phyloP scores from a whole-genome alignment of 2,888 invertebrate genomes.

The Mythimna pallens region DNA sequence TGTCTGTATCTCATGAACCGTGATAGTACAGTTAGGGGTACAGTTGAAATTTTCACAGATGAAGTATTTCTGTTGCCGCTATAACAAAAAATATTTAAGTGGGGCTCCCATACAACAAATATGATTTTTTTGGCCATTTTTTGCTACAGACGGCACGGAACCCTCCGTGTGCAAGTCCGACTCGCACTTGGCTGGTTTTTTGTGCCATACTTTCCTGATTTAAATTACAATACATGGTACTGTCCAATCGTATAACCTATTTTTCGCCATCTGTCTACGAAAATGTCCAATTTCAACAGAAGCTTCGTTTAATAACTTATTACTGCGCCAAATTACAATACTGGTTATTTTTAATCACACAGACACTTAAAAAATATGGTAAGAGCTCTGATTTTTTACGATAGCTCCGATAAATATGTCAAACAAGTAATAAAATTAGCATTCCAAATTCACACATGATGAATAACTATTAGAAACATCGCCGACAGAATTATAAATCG shows the following conservation, averaged over 20 bases:
- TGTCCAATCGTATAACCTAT: neutral
- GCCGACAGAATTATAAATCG: slow-evolving; percentile 58
- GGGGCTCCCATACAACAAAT: too few relatives aligned
- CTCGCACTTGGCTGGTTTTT: too few relatives aligned
- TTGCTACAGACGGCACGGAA: too few relatives aligned
- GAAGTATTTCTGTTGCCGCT: too few relatives aligned
- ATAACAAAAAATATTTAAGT: too few relatives aligned
- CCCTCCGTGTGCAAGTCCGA: too few relatives aligned
- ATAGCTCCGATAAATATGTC: slow-evolving; percentile 40
- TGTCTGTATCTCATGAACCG: too few relatives aligned
- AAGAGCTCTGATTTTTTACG: slow-evolving; percentile 19
- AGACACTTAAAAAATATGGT: slow-evolving; percentile 20
- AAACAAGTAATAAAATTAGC: slow-evolving; percentile 41
- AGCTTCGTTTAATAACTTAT: slow-evolving; percentile 18
- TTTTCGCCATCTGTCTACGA: slow-evolving; percentile 1
- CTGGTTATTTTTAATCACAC: slow-evolving; percentile 28
- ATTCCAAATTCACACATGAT: slow-evolving; percentile 51
- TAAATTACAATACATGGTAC: neutral
- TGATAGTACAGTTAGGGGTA: too few relatives aligned
- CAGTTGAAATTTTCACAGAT: too few relatives aligned
- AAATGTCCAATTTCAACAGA: slow-evolving; percentile 14
- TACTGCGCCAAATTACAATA: slow-evolving; percentile 22
- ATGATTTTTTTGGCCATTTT: too few relatives aligned
- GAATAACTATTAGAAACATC: slow-evolving; percentile 41
- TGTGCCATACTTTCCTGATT: neutral